These are phyloP conservation scores for Tupaia chinensis DNA, from an alignment of 2,113 vertebrate species.

Conservation along the genomic window DNA sequence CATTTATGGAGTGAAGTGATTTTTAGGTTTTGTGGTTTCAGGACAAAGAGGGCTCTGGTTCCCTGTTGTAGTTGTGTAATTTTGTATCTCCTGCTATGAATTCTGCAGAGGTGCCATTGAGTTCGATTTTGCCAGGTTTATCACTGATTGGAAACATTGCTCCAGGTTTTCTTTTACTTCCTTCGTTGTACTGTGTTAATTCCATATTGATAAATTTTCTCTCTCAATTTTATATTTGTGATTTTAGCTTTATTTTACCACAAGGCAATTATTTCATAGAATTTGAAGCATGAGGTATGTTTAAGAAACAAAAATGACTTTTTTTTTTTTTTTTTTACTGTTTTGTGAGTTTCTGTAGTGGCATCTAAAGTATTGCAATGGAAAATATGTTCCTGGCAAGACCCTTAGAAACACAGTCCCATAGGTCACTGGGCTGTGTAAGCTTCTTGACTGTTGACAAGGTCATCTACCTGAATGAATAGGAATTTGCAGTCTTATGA, in stretches of 20 bases:
- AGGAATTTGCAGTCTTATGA: not conserved
- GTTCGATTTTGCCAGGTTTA: not conserved
- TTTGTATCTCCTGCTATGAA: rapidly evolving
- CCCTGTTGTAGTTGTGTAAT: not conserved
- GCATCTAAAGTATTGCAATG: not conserved
- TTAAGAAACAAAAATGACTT: not conserved
- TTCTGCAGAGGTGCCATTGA: rapidly evolving
- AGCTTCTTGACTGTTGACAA: not conserved
- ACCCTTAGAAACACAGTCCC: not conserved
- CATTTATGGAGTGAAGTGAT: not conserved
- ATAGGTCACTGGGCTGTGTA: not conserved
- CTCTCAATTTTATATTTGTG: not conserved
- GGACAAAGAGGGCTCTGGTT: not conserved
- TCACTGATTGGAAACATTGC: not conserved
- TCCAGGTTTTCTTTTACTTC: not conserved
- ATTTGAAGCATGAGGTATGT: not conserved
- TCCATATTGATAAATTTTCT: too few relatives aligned
- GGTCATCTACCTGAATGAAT: not conserved
- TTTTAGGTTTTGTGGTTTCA: not conserved
- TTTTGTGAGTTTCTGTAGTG: not conserved
- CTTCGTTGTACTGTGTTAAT: not conserved
- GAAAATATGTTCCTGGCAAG: slow-evolving; percentile 40
- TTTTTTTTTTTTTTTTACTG: not conserved
- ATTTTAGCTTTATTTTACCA: not conserved
- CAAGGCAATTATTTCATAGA: not conserved